Conservation (phyloP, 2,888 invertebrate species). For the Quadroppia sp. region DNA sequence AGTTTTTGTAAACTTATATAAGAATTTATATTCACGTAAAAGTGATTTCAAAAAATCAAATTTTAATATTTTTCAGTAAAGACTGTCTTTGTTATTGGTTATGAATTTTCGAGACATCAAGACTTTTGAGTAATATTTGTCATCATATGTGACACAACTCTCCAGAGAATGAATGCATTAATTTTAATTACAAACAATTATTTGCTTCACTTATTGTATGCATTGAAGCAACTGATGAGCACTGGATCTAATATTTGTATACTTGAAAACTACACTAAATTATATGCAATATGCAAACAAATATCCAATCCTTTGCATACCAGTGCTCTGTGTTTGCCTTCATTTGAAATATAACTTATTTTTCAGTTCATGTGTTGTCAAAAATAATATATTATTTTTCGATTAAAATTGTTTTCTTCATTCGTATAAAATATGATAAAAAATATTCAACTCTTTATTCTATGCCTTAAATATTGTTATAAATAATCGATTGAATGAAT, state of each 20-base stretch:
- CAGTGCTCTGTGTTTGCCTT: too few relatives aligned
- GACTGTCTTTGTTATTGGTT: background rate
- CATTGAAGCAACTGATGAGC: constrained; percentile 1
- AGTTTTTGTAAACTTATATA: background rate
- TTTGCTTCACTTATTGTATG: constrained; percentile 1
- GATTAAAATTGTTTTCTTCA: too few relatives aligned
- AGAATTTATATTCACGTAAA: background rate
- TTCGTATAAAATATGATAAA: too few relatives aligned
- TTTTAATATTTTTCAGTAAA: too few relatives aligned
- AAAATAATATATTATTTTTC: too few relatives aligned
- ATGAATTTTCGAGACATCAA: background rate
- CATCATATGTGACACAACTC: background rate
- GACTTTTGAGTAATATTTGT: constrained; percentile 16
- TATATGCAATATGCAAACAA: background rate
- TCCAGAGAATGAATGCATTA: constrained; percentile 12
- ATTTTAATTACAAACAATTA: constrained; percentile 25
- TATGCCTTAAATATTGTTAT: too few relatives aligned
- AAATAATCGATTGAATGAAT: too few relatives aligned
- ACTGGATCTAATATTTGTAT: background rate
- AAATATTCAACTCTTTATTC: too few relatives aligned
- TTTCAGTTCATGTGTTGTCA: too few relatives aligned
- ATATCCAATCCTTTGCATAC: background rate
- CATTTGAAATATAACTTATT: too few relatives aligned
- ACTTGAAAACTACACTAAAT: too few relatives aligned
- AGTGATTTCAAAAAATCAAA: background rate